Base-by-base conservation (phyloP, 2,113 vertebrate species). In the Setophaga kirtlandii region DNA sequence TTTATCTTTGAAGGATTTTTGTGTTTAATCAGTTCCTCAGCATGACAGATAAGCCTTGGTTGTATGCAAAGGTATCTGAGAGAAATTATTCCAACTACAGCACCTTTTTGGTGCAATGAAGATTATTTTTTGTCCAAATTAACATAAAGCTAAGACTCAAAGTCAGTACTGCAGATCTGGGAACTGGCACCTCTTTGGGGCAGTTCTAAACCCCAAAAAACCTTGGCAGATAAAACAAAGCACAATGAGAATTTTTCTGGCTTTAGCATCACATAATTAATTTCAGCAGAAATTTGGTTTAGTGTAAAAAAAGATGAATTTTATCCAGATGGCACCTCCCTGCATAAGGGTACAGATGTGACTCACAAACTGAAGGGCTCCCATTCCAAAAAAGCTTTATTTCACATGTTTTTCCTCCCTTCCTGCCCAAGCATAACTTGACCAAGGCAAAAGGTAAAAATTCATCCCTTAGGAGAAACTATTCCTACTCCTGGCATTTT, bases 391-490 rank as follows among this genome's bases (percentile, higher is more conserved):
- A 67, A 52, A 6, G 6, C 9, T 27, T 5, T 3, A 6, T 9
- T 46, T 24, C 39, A 75, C 0, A 6, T 0, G 0, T 16, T 73
- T 67, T 52, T 46, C 31, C 31, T 64, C 47, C n/a, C 33, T 85
- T 74, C 7, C 62, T 75, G 35, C 52, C n/a, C 44, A 31, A 83
- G 31, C 23, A 7, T 19, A 62, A 27, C 10, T 50, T 42, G 49
- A 47, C n/a, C 68, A 42, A 56, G 41, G 41, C 37, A 74, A 85
- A 75, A 68, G 58, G 31, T 30, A 31, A 56, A 42, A 84, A 69
- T 24, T 27, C 37, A 44, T 42, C 25, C 16, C 15, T 13, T 11
- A 4, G 10, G 47, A 87, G 56, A 79, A 87, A 44, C 33, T 55
- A 1, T 35, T 58, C 42, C 53, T 24, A 17, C 62, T 67, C 49